Base-by-base conservation (phyloP, 2,113 vertebrate genomes). In the Nesogale talazaci region DNA sequence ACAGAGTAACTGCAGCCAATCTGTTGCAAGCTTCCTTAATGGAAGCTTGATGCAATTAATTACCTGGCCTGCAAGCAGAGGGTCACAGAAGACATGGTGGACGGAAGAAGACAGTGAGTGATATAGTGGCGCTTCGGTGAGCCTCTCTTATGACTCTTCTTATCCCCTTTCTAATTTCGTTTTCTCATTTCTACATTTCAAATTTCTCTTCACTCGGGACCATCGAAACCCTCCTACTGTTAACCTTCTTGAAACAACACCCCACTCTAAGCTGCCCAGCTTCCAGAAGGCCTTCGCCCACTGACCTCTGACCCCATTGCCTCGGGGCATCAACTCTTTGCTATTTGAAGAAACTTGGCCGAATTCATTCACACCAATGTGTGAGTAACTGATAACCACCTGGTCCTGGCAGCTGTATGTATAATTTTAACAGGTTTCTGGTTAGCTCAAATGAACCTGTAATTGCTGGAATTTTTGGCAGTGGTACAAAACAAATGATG, bases 321-420 rank as follows among this genome's bases (percentile, higher is more conserved):
- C 82, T 61, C 34, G 72, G 82, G 57, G 65, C 36, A 91, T 65
- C 4, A 83, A 34, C 36, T 94, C 65, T 82, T 78, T 70, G 75
- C 85, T 77, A 27, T 93, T 95, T 94, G 85, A 93, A 91, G 46
- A 92, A 83, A 72, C 40, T 80, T 89, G 89, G 78, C 83, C 91
- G 59, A 85, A 83, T 31, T 59, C 46, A 90, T 93, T 93, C 63
- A 90, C 38, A 36, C 40, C 65, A 56, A 65, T 25, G 59, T 93
- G 88, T 83, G 83, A 91, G 52, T 72, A 89, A 86, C 61, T 82
- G 81, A 83, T 90, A 84, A 22, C 34, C 29, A 36, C 46, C 46
- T 90, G 70, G 65, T 90, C 80, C 65, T 67, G 22, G 82, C 36
- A 94, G 65, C 59, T 94, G 23, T 89, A 83, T 57, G 92, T 94